Conservation (phyloP, 2,113 vertebrate species). For the Melanerpes aurifrons region DNA sequence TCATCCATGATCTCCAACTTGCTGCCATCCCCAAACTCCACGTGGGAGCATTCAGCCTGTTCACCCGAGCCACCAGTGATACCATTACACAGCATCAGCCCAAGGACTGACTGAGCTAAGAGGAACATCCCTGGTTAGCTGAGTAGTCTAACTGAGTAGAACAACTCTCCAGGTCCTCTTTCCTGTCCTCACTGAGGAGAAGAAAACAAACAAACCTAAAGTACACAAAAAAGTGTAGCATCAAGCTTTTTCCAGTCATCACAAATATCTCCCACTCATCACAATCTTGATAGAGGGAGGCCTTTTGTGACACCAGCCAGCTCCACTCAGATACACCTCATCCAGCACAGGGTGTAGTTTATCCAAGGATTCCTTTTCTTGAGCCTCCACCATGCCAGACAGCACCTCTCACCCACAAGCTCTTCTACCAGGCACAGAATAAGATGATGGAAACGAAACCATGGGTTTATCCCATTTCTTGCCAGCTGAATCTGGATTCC, state of each 20-base stretch:
- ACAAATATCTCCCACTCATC: not conserved
- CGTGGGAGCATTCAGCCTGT: accelerated
- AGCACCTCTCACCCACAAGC: not conserved
- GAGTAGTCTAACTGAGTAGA: not conserved
- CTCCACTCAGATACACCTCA: not conserved
- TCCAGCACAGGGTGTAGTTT: not conserved
- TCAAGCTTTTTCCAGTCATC: not conserved
- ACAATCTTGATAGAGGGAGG: accelerated
- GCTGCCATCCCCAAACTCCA: not conserved
- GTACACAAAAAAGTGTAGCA: not conserved
- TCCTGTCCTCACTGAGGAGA: not conserved
- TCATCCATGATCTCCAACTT: not conserved
- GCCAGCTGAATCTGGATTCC: not conserved
- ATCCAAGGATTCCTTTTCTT: not conserved
- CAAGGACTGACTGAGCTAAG: not conserved
- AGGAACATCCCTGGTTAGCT: not conserved
- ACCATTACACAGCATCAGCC: not conserved
- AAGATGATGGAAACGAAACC: not conserved
- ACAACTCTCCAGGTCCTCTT: not conserved
- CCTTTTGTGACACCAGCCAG: not conserved
- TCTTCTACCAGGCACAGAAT: not conserved
- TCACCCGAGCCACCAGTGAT: not conserved
- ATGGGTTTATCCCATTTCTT: not conserved
- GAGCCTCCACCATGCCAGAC: not conserved
- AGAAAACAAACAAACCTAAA: not conserved